phyloP scores from a whole-genome alignment of 2,888 invertebrate species.

The Ormyrus pomaceus region DNA sequence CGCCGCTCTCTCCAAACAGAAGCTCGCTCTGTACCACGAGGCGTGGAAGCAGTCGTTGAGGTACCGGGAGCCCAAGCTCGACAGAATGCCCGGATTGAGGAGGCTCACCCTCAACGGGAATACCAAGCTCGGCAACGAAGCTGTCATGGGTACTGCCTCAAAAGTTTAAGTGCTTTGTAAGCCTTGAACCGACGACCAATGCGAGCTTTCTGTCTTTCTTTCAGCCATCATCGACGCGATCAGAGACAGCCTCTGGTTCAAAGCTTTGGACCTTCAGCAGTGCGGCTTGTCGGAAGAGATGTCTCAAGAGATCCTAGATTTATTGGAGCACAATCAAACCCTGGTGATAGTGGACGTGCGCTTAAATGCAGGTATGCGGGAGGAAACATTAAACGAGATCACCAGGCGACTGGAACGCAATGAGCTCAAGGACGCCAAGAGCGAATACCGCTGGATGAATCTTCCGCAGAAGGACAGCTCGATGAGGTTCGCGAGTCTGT shows the following conservation, averaged over 20 bases:
- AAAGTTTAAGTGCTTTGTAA: not conserved
- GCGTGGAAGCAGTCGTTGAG: slow-evolving; percentile 89
- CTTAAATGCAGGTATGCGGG: slow-evolving; percentile 78
- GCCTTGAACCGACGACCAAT: not conserved
- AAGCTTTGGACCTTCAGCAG: slow-evolving; percentile 86
- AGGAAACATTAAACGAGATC: slow-evolving; percentile 76
- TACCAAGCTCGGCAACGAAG: slow-evolving; percentile 49
- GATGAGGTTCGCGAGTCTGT: slow-evolving; percentile 31
- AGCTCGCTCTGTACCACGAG: slow-evolving; percentile 85
- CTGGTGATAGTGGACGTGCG: slow-evolving; percentile 84
- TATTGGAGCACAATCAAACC: slow-evolving; percentile 81
- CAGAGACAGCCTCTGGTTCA: slow-evolving; percentile 88
- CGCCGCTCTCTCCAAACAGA: slow-evolving; percentile 79
- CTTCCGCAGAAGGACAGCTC: slow-evolving; percentile 60
- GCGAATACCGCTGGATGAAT: slow-evolving; percentile 68
- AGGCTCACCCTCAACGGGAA: slow-evolving; percentile 84
- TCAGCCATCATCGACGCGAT: slow-evolving; percentile 81
- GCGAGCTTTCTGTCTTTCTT: slow-evolving; percentile 22
- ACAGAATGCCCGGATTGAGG: slow-evolving; percentile 84
- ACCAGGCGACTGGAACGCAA: slow-evolving; percentile 62
- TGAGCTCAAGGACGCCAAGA: slow-evolving; percentile 54
- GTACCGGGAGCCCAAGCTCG: slow-evolving; percentile 85
- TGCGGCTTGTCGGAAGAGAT: slow-evolving; percentile 84
- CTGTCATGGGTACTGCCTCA: slow-evolving; percentile 28
- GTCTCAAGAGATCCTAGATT: slow-evolving; percentile 78